These are phyloP conservation scores for Podarcis lilfordi DNA, from an alignment of 2,797 vertebrate species.

Conservation along the genomic window DNA sequence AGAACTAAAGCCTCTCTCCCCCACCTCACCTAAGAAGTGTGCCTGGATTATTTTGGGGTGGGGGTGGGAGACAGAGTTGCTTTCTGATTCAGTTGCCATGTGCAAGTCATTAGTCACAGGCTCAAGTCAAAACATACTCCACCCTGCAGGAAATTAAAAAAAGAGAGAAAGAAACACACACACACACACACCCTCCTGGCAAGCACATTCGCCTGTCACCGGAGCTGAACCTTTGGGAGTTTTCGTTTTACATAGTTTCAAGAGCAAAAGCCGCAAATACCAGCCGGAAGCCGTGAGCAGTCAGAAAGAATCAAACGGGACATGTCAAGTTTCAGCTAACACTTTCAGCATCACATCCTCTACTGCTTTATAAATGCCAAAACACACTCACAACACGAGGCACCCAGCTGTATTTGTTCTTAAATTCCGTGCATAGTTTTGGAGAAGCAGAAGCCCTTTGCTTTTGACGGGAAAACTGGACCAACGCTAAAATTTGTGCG, in stretches of 20 bases:
- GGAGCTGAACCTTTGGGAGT: slow-evolving; percentile 14
- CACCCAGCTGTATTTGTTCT: background rate
- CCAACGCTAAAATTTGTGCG: background rate
- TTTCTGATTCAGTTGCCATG: background rate
- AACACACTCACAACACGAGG: background rate
- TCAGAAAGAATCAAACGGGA: background rate
- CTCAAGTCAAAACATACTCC: slow-evolving; percentile 14
- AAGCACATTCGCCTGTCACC: background rate
- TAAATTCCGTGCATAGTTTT: background rate
- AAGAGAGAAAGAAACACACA: background rate
- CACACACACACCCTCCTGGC: background rate
- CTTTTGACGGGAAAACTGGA: background rate
- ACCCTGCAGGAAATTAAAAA: background rate
- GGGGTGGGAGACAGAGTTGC: background rate
- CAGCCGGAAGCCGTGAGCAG: slow-evolving; percentile 10
- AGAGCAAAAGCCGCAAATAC: slow-evolving; percentile 4
- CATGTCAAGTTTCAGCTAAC: slow-evolving; percentile 49
- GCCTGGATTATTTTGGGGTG: background rate
- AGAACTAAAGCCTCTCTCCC: background rate
- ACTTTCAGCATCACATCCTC: slow-evolving; percentile 38
- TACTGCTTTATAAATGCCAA: background rate
- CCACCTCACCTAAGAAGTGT: background rate
- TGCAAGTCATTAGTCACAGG: slow-evolving; percentile 34
- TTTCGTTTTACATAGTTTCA: background rate
- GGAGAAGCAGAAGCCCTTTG: background rate